phyloP scores from a whole-genome alignment of 37 sponge, comb jelly and placozoan genomes.

The Beroe ovata region DNA sequence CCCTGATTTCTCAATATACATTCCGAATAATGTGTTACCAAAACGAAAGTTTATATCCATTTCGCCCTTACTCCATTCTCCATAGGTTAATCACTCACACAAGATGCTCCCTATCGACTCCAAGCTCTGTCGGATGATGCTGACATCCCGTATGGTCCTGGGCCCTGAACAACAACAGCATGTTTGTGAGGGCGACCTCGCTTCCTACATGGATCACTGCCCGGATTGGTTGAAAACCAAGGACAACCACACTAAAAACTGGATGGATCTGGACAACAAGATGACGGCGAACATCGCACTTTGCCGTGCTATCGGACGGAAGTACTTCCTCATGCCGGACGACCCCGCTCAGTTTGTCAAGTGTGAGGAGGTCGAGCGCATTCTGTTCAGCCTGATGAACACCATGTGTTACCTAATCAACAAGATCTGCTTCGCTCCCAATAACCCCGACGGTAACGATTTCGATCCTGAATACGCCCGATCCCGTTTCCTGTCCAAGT shows the following conservation, averaged over 20 bases:
- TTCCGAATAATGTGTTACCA: too few relatives aligned
- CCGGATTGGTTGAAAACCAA: slow-evolving; percentile 27
- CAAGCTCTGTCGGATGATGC: slow-evolving; percentile 26
- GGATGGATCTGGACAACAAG: slow-evolving; percentile 59
- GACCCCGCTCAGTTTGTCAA: slow-evolving; percentile 1
- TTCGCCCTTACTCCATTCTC: too few relatives aligned
- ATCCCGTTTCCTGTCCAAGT: slow-evolving; percentile 12
- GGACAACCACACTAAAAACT: slow-evolving; percentile 39
- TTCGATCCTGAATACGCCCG: slow-evolving; percentile 33
- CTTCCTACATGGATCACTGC: slow-evolving; percentile 51
- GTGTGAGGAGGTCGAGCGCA: slow-evolving; percentile 28
- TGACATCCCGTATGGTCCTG: slow-evolving; percentile 3
- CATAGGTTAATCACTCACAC: too few relatives aligned
- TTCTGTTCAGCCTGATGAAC: slow-evolving; percentile 37
- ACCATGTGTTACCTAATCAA: slow-evolving; percentile 57
- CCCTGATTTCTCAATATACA: too few relatives aligned
- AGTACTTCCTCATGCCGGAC: slow-evolving; percentile 36
- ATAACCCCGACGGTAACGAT: slow-evolving; percentile 29
- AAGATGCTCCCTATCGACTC: slow-evolving; percentile 10
- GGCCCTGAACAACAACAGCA: background rate
- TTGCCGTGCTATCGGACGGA: background rate
- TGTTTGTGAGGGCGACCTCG: background rate
- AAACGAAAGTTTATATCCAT: too few relatives aligned
- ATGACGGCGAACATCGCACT: slow-evolving; percentile 6
- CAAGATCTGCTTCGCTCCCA: slow-evolving; percentile 58